Conservation (phyloP, 1,140 invertebrate genomes). For the Lycorma delicatula region DNA sequence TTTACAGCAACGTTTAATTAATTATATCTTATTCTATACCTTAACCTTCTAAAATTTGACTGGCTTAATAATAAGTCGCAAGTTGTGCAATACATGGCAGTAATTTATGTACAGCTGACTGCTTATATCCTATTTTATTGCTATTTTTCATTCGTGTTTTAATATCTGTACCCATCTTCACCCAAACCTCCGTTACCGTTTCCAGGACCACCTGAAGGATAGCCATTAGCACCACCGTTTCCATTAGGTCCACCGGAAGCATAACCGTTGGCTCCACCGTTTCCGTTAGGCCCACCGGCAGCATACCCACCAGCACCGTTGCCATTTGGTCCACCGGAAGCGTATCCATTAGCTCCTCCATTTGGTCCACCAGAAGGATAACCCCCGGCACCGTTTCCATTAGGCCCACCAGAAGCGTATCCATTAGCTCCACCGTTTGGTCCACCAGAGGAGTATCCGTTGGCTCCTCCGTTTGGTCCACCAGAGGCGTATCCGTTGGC, state of each 20-base stretch:
- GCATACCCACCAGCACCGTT: neutral
- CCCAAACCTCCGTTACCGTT: neutral
- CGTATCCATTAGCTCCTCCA: neutral
- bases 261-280: neutral
- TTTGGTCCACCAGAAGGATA: neutral
- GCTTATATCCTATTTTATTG: constrained; percentile 3
- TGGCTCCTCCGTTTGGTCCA: neutral
- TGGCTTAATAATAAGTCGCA: too few relatives aligned
- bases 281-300: neutral
- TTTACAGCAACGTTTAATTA: too few relatives aligned
- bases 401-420: neutral
- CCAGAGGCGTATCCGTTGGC: neutral
- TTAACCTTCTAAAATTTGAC: too few relatives aligned
- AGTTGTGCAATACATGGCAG: too few relatives aligned
- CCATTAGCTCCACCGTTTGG: neutral
- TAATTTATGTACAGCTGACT: neutral
- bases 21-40: too few relatives aligned
- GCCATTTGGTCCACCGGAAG: neutral
- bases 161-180: neutral
- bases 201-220: neutral
- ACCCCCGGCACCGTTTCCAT: neutral
- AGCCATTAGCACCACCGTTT: neutral
- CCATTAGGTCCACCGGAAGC: neutral
- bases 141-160: too few relatives aligned
- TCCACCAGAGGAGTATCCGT: neutral